Base-by-base conservation (phyloP, 1,140 invertebrate genomes). In the Battus philenor region DNA sequence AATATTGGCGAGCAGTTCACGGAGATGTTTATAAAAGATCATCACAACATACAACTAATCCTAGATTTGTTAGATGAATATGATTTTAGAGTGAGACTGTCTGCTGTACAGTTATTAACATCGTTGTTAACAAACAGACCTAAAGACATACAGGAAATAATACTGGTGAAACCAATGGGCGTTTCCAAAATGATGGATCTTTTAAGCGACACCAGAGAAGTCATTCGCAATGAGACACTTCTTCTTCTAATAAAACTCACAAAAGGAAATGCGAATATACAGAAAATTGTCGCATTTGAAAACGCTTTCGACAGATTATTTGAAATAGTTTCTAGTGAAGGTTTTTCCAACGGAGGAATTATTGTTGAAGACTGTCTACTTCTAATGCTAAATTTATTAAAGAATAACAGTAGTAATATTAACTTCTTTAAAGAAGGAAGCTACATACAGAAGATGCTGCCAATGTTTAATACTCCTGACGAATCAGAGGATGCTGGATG, bases 261-360 rank as follows among this genome's bases (percentile, higher is more conserved):
- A 0, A 97, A 97, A 86, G 93, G 93, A 3, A 99, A 99, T 88
- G 94, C 96, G 0, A 98, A 98, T 79, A 97, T 99, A 61, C 98
- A 99, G 81, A 99, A 99, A 87, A 99, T 99, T 67, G 97, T 99
- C 2, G 98, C 97, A 0, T 99, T 99, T 87, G 97, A 99, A 87
- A 99, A 98, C 88, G 97, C 96, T 0, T 99, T 99, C 83, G 97
- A 99, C 86, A 90, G 94, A 54, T 87, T 99, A 22, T 94, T 99
- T 60, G 94, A 97, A 70, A 97, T 99, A 17, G 95, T 99, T 13
- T 87, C 86, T 1, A 92, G 95, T 58, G 98, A 99, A 87, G 97
- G 97, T 30, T 93, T 92, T 58, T 93, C 94, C 12, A 96, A 99
- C 86, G 98, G 97, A 39, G 97, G 97, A 16, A 98, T 99, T 44